Conservation (phyloP, 2,888 invertebrate species). For the Athrips mouffetella region DNA sequence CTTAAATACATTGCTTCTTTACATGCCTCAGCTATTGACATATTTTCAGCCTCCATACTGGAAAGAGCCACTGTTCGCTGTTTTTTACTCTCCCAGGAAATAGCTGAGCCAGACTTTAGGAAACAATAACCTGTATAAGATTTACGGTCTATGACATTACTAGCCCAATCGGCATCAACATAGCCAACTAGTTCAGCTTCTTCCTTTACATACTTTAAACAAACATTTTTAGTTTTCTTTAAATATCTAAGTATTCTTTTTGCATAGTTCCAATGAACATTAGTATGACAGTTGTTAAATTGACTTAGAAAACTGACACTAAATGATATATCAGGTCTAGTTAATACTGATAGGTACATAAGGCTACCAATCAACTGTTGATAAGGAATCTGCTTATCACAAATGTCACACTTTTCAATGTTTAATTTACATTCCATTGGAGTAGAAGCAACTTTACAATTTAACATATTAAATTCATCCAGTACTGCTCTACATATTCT, state of each 20-base stretch:
- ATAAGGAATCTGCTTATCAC: conserved; percentile 21
- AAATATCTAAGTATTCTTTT: conserved; percentile 14
- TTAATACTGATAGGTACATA: conserved; percentile 18
- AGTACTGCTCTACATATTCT: conserved; percentile 15
- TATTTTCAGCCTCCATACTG: conserved; percentile 1
- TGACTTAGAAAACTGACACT: conserved; percentile 18
- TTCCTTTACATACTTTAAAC: conserved; percentile 3
- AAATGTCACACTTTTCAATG: conserved; percentile 10
- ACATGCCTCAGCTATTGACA: conserved; percentile 7
- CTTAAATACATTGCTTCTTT: conserved; percentile 5
- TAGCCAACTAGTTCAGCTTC: neutral
- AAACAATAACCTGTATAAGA: conserved; percentile 3
- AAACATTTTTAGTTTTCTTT: neutral
- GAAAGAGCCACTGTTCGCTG: neutral
- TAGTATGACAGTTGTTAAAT: conserved; percentile 17
- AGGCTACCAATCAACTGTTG: conserved; percentile 19
- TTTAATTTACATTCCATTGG: too few relatives aligned
- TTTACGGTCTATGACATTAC: neutral
- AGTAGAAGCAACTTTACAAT: conserved; percentile 16
- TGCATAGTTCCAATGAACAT: conserved; percentile 21
- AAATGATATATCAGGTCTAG: conserved; percentile 18
- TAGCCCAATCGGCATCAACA: conserved; percentile 9
- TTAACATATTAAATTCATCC: conserved; percentile 15
- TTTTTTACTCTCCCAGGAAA: neutral
- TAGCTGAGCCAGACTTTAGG: neutral